phyloP scores from a whole-genome alignment of 2,888 invertebrate genomes.

The Epiblema foenella region DNA sequence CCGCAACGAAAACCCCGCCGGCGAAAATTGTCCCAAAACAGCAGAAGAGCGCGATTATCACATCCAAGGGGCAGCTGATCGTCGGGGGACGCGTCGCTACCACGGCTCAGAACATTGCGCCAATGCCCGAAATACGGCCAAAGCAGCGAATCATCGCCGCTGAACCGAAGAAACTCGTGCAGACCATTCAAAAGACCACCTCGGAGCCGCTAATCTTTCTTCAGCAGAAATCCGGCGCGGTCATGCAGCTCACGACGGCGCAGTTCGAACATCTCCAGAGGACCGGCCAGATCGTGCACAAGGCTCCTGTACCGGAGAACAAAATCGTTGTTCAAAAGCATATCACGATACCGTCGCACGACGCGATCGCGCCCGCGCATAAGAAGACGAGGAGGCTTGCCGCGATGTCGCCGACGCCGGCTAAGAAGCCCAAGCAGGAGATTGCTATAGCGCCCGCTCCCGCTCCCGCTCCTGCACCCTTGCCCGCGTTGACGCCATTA shows the following conservation, averaged over 20 bases:
- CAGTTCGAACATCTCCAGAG: slow-evolving; percentile 81
- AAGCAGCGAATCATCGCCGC: slow-evolving; percentile 67
- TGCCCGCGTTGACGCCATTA: slow-evolving; percentile 40
- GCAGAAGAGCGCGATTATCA: slow-evolving; percentile 82
- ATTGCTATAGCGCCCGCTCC: slow-evolving; percentile 65
- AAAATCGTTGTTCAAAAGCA: slow-evolving; percentile 70
- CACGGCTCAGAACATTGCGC: slow-evolving; percentile 77
- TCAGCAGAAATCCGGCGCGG: slow-evolving; percentile 79
- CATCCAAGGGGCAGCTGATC: slow-evolving; percentile 84
- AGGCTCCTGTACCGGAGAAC: slow-evolving; percentile 63
- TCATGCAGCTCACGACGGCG: slow-evolving; percentile 79
- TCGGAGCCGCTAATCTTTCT: slow-evolving; percentile 76
- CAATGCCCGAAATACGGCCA: slow-evolving; percentile 75
- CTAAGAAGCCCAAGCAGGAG: slow-evolving; percentile 70
- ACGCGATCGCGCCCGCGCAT: slow-evolving; percentile 57
- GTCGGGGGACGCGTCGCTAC: slow-evolving; percentile 78
- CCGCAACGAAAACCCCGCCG: slow-evolving; percentile 56
- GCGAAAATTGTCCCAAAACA: slow-evolving; percentile 75
- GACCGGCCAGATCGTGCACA: slow-evolving; percentile 78
- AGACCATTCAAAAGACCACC: slow-evolving; percentile 68
- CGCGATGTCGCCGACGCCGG: slow-evolving; percentile 60
- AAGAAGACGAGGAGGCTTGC: slow-evolving; percentile 66
- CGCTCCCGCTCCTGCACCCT: slow-evolving; percentile 52
- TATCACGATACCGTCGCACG: slow-evolving; percentile 61
- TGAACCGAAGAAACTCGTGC: slow-evolving; percentile 72